These are phyloP conservation scores for Dicranocentrus wangi DNA, from an alignment of 2,888 invertebrate species.

Conservation along the genomic window DNA sequence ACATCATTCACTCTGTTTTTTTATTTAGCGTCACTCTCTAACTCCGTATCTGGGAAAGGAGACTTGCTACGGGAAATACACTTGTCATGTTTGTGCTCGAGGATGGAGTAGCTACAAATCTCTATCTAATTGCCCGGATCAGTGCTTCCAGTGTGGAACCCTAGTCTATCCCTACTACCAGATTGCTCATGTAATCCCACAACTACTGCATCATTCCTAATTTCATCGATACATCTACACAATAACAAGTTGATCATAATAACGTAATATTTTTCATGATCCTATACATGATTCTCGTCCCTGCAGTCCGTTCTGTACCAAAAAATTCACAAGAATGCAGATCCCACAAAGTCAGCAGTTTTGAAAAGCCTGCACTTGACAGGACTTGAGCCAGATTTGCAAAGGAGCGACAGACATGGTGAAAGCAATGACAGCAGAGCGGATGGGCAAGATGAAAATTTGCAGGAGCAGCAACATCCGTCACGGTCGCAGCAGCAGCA, in stretches of 20 bases:
- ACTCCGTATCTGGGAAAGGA: slow-evolving; percentile 64
- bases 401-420: background rate
- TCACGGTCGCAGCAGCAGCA: too few species aligned
- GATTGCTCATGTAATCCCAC: slow-evolving; percentile 60
- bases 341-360: slow-evolving; percentile 25
- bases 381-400: background rate
- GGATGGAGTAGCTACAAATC: slow-evolving; percentile 63
- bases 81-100: slow-evolving; percentile 57
- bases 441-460: background rate
- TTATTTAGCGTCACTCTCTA: slow-evolving; percentile 43
- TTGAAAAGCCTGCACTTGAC: slow-evolving; percentile 3
- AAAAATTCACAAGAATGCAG: slow-evolving; percentile 49
- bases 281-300: background rate
- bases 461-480: background rate
- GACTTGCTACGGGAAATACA: slow-evolving; percentile 61
- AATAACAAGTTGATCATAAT: background rate
- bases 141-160: slow-evolving; percentile 57
- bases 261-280: slow-evolving; percentile 22
- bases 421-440: background rate
- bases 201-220: background rate
- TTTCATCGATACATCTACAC: slow-evolving; percentile 4
- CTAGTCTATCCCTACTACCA: slow-evolving; percentile 64
- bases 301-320: slow-evolving; percentile 50
- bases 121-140: slow-evolving; percentile 61
- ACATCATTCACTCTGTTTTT: slow-evolving; percentile 1